These are phyloP conservation scores for Fratercula arctica DNA, from an alignment of 2,797 vertebrate genomes.

Conservation along the genomic window DNA sequence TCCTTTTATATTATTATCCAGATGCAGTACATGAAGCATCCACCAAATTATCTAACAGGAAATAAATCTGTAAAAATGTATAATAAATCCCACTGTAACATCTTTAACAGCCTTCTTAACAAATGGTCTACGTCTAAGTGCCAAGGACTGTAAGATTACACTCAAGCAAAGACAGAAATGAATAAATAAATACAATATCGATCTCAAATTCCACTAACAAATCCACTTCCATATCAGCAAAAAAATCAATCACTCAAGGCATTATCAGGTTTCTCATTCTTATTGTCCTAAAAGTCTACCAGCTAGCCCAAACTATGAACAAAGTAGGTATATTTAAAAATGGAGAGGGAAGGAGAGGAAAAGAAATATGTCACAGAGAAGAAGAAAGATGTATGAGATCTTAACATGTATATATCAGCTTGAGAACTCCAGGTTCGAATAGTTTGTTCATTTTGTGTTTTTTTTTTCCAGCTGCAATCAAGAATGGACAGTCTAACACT, in stretches of 20 bases:
- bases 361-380: neutral
- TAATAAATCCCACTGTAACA: slow-evolving; percentile 31
- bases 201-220: slow-evolving; percentile 14
- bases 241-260: neutral
- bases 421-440: neutral
- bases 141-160: neutral
- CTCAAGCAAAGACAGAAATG: neutral
- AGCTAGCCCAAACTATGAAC: neutral
- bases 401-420: neutral
- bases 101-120: slow-evolving; percentile 10
- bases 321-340: neutral
- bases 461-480: neutral
- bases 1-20: slow-evolving; percentile 36
- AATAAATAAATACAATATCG: slow-evolving; percentile 42
- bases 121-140: neutral
- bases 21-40: neutral
- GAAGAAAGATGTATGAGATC: neutral
- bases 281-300: neutral
- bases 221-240: neutral
- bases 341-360: neutral
- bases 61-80: slow-evolving; percentile 43
- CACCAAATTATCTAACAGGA: slow-evolving; percentile 41
- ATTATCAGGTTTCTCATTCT: neutral
- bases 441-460: neutral
- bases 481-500: neutral